These are phyloP conservation scores for Drosophila nikananu DNA, from an alignment of 1,140 invertebrate genomes.

Conservation along the genomic window DNA sequence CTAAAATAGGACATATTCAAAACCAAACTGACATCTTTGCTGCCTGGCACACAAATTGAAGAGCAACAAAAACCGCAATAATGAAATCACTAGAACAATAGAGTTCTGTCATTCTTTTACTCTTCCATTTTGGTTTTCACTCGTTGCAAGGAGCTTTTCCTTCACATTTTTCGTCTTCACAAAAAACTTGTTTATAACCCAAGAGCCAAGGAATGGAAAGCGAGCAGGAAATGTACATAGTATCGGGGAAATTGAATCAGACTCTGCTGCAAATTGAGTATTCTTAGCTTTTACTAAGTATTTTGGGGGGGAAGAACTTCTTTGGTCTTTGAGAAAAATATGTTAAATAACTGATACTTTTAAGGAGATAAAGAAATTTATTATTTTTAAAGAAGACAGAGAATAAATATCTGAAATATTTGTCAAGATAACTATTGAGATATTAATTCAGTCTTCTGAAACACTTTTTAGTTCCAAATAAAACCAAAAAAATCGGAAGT, in stretches of 20 bases:
- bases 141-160: conserved; percentile 5
- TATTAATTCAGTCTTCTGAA: neutral
- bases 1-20: neutral
- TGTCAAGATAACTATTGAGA: neutral
- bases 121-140: neutral
- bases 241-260: conserved; percentile 25
- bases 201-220: conserved; percentile 7
- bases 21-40: neutral
- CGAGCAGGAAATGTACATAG: neutral
- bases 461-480: neutral
- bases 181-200: conserved; percentile 12
- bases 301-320: neutral
- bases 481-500: neutral
- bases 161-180: neutral
- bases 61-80: conserved; percentile 9
- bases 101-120: conserved; percentile 7
- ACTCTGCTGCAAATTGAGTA: conserved; percentile 7
- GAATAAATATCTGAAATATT: neutral
- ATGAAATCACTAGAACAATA: conserved; percentile 25
- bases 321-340: neutral
- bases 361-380: neutral
- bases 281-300: conserved; percentile 2
- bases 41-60: conserved; percentile 4
- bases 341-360: neutral
- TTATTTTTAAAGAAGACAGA: neutral